These are phyloP conservation scores for Drosophila emarginata DNA, from an alignment of 2,888 invertebrate genomes.

Conservation along the genomic window DNA sequence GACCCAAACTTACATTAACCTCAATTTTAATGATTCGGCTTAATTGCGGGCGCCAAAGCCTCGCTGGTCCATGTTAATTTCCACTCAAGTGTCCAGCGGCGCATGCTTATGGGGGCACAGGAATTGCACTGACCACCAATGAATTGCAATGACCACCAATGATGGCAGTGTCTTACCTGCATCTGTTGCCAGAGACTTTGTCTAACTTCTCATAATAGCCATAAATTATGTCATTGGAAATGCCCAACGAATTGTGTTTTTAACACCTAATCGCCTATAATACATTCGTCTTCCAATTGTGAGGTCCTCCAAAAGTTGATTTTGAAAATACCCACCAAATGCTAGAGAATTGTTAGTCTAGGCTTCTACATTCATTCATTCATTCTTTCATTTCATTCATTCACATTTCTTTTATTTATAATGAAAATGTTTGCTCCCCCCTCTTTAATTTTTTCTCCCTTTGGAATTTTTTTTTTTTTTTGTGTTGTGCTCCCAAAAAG, in stretches of 20 bases:
- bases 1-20: conserved; percentile 55
- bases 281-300: conserved; percentile 55
- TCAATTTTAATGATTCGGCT: conserved; percentile 56
- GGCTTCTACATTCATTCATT: conserved; percentile 43
- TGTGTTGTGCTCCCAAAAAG: conserved; percentile 49
- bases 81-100: conserved; percentile 58
- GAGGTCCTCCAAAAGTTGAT: conserved; percentile 58
- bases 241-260: conserved; percentile 60
- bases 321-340: neutral
- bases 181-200: conserved; percentile 11
- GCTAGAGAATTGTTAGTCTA: conserved; percentile 14
- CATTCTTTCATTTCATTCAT: conserved; percentile 45
- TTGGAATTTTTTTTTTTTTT: conserved; percentile 32
- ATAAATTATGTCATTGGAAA: conserved; percentile 55
- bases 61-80: conserved; percentile 20
- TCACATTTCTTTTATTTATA: conserved; percentile 52
- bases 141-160: conserved; percentile 57
- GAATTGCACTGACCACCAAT: conserved; percentile 56
- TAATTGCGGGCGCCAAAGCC: conserved; percentile 64
- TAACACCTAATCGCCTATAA: conserved; percentile 64
- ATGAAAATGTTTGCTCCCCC: conserved; percentile 65
- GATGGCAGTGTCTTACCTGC: conserved; percentile 39
- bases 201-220: conserved; percentile 39
- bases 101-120: conserved; percentile 53
- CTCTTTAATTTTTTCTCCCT: conserved; percentile 28